Evolutionary conservation across 2,113 vertebrate genomes (phyloP).

Genomic region (Oriolus oriolus): DNA sequence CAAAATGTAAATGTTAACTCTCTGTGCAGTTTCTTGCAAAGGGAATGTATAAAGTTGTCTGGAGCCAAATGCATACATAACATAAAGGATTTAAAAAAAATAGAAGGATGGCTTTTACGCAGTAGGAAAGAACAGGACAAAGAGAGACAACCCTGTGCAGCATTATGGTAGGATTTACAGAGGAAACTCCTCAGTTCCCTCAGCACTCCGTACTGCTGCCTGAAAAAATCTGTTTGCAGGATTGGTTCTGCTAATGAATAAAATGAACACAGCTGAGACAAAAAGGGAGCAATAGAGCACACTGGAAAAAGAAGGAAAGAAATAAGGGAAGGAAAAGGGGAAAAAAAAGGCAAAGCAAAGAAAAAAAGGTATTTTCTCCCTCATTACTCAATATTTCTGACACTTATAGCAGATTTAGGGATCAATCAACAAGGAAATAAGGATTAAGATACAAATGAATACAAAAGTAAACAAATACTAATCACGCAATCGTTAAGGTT

Average conservation of each 20-base stretch:
- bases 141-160: not conserved
- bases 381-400: not conserved
- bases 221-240: not conserved
- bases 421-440: not conserved
- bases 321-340: not conserved
- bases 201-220: not conserved
- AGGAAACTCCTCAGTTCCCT: not conserved
- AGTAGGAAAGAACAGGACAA: not conserved
- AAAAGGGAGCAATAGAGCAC: not conserved
- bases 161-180: not conserved
- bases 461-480: not conserved
- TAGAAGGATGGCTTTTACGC: not conserved
- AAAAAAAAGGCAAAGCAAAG: not conserved
- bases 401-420: not conserved
- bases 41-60: not conserved
- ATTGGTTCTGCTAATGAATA: not conserved
- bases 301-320: not conserved
- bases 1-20: not conserved
- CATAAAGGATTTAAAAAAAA: not conserved
- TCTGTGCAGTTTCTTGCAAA: not conserved
- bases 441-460: not conserved
- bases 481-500: accelerated
- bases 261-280: not conserved
- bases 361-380: not conserved
- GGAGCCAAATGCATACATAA: not conserved